Conservation (phyloP, 2,113 vertebrate genomes). For the Cephalopholis sonnerati region DNA sequence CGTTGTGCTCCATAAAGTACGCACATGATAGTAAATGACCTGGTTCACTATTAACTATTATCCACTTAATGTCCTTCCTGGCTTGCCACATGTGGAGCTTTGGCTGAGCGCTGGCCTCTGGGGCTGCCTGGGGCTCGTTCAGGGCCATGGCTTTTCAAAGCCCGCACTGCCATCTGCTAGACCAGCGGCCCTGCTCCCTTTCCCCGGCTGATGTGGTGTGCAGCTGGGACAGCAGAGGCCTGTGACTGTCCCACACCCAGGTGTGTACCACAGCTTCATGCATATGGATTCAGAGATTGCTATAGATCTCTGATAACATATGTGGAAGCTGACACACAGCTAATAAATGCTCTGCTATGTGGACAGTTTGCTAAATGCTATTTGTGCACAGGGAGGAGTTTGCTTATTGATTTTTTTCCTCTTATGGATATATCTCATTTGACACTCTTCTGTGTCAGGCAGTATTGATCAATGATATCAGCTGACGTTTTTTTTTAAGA, state of each 20-base stretch:
- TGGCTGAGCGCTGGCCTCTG: constrained; percentile 74
- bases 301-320: constrained; percentile 61
- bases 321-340: constrained; percentile 49
- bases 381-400: constrained; percentile 55
- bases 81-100: constrained; percentile 78
- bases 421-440: constrained; percentile 64
- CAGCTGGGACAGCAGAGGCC: constrained; percentile 53
- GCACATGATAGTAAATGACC: constrained; percentile 86
- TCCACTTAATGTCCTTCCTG: constrained; percentile 83
- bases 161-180: constrained; percentile 81
- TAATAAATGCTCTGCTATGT: constrained; percentile 55
- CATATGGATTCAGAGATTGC: constrained; percentile 72
- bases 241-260: constrained; percentile 59
- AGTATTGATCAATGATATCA: constrained; percentile 68
- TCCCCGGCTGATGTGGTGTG: constrained; percentile 58
- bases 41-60: constrained; percentile 88
- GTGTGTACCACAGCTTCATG: constrained; percentile 68
- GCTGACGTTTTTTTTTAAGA: constrained; percentile 67
- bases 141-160: constrained; percentile 82
- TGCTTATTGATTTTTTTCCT: constrained; percentile 56
- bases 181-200: constrained; percentile 55
- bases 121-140: constrained; percentile 83
- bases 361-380: constrained; percentile 50
- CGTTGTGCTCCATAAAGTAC: constrained; percentile 85
- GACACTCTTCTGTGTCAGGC: constrained; percentile 47